Conservation (phyloP, 1,140 invertebrate genomes). For the Chlorops oryzae region DNA sequence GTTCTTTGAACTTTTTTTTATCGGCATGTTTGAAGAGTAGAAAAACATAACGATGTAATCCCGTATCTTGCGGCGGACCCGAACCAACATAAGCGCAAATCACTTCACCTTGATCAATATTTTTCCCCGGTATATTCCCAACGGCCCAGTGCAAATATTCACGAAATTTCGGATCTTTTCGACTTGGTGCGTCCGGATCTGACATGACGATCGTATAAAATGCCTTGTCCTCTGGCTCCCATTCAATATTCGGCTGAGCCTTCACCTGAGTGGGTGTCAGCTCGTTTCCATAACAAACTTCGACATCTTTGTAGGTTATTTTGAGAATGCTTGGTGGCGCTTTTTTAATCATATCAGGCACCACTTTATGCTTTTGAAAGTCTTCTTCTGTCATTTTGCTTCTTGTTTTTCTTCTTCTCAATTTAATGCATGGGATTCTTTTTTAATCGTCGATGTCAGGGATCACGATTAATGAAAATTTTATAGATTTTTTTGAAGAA, state of each 20-base stretch:
- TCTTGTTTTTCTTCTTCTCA: no score
- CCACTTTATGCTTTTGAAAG: conserved; percentile 15
- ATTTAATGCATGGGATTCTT: no score
- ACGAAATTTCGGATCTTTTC: conserved; percentile 66
- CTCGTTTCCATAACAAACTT: conserved; percentile 60
- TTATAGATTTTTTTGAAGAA: no score
- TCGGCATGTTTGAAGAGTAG: conserved; percentile 74
- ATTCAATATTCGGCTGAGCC: conserved; percentile 59
- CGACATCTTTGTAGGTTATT: conserved; percentile 48
- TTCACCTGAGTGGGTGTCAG: conserved; percentile 66
- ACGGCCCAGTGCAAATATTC: conserved; percentile 93
- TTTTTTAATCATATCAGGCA: conserved; percentile 26
- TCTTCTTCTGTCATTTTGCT: background rate
- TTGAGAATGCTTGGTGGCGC: conserved; percentile 23
- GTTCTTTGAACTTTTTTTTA: conserved; percentile 41
- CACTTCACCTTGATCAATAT: conserved; percentile 65
- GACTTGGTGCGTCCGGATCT: conserved; percentile 59
- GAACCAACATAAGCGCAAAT: conserved; percentile 81
- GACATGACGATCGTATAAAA: conserved; percentile 71
- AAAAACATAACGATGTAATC: conserved; percentile 87
- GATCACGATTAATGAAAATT: no score
- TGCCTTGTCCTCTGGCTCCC: conserved; percentile 53
- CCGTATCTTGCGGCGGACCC: conserved; percentile 77
- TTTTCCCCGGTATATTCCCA: conserved; percentile 77
- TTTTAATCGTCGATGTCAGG: no score